Evolutionary conservation across 2,113 vertebrate genomes (phyloP).

Genomic region (Varanus salvator): DNA sequence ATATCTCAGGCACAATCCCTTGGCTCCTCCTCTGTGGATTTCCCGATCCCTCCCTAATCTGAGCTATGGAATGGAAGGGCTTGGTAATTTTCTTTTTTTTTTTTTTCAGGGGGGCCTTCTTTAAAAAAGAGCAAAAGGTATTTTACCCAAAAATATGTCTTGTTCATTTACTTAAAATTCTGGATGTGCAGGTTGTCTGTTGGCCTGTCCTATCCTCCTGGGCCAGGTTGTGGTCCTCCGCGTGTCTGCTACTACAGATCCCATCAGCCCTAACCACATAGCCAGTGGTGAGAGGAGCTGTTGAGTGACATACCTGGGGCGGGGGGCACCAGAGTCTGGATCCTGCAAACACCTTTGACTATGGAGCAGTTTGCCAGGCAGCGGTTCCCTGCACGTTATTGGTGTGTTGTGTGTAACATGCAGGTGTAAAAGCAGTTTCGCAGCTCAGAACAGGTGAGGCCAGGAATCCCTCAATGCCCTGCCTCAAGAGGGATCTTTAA

Average conservation of each 20-base stretch:
- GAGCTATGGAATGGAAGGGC: background rate
- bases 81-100: background rate
- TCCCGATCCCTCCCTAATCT: background rate
- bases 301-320: no score
- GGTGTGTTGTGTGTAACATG: background rate
- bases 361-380: background rate
- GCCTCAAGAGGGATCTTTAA: background rate
- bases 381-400: background rate
- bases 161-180: background rate
- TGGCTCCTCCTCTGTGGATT: background rate
- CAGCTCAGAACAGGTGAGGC: background rate
- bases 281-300: no score
- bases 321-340: no score
- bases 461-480: no score
- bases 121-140: no score
- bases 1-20: background rate
- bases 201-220: no score
- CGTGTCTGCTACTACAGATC: no score
- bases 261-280: no score
- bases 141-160: background rate
- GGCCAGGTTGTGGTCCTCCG: no score
- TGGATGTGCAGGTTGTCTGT: background rate
- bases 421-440: background rate
- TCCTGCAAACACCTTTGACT: no score
- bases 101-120: no score